A percentile compares a stretch with the other conserved stretches of the same genome.
phyloP scores from a whole-genome alignment of 2,113 vertebrate species.

The Leucopsar rothschildi region DNA sequence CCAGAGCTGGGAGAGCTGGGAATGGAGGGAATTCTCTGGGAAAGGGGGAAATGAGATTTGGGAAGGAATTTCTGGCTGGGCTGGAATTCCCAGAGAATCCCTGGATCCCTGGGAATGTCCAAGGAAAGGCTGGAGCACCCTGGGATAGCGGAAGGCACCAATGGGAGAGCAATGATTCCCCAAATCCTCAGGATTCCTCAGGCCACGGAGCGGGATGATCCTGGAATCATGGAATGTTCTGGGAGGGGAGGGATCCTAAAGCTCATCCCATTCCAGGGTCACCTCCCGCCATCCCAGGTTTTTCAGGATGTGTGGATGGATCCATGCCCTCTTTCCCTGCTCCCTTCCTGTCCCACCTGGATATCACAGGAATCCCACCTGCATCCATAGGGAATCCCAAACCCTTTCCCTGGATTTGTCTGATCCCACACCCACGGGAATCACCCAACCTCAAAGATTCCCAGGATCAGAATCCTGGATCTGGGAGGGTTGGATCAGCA shows the following conservation, averaged over 20 bases:
- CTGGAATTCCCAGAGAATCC: background rate
- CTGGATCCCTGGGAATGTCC: background rate
- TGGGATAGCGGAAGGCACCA: rapidly evolving
- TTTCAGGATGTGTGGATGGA: background rate
- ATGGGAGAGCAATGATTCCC: rapidly evolving
- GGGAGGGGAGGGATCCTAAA: background rate
- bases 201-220: background rate
- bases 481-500: background rate
- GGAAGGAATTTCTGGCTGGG: background rate
- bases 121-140: rapidly evolving
- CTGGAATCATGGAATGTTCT: background rate
- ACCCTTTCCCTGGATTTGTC: background rate
- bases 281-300: background rate
- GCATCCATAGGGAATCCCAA: background rate
- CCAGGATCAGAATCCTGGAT: rapidly evolving
- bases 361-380: rapidly evolving
- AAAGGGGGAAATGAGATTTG: background rate
- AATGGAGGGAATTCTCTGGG: too few species aligned
- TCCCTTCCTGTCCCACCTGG: background rate
- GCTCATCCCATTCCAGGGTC: background rate
- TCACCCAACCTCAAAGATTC: background rate
- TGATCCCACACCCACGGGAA: rapidly evolving
- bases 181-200: background rate
- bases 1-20: too few species aligned
- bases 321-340: rapidly evolving